Base-by-base conservation (phyloP, 2,797 vertebrate genomes). In the Bovichtus variegatus region DNA sequence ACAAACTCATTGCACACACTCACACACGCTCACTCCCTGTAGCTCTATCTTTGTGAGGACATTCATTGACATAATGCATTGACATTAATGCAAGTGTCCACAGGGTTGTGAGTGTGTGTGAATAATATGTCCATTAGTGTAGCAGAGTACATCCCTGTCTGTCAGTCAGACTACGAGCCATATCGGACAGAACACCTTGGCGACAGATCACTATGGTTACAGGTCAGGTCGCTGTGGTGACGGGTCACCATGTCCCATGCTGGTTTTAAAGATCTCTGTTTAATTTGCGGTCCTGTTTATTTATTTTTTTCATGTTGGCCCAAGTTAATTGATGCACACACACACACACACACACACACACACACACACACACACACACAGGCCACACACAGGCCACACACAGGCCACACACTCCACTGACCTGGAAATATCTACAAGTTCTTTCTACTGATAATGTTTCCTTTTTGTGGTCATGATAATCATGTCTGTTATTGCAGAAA, bases 301-400 rank as follows among this genome's bases (percentile, higher is more conserved):
- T 70, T 83, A 73, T 71, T 57, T 43, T 76, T 75, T 57, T 53
- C 58, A 70, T 1, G 11, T 57, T 0, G 11, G 5, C 23, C 54
- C 31, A 55, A 60, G 73, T 83, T 25, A 64, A 60, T 36, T n/a
- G 15, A 64, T 5, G 46, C 8, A 66, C 53, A 29, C 43, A 40
- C 38, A 53, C 11, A 57, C 62, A 25, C n/a, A 36, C 66, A 40
- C 43, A 49, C 49, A 53, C 11, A 60, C 62, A 29, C 23, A 34
- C 66, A 70, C 7, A 49, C 8, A 68, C 53, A 38, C 53, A 59
- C 49, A 53, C 13, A 55, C 62, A 29, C 23, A 29, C 66, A 44
- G 29, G 6, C n/a, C 57, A 1, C 18, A 72, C 18, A 50, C 27
- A n/a, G n/a, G n/a, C n/a, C 7, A 49, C 8, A 68, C 23, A 29